Evolutionary conservation across 2,797 vertebrate species (phyloP).

Genomic region (Anabacerthia variegaticeps): DNA sequence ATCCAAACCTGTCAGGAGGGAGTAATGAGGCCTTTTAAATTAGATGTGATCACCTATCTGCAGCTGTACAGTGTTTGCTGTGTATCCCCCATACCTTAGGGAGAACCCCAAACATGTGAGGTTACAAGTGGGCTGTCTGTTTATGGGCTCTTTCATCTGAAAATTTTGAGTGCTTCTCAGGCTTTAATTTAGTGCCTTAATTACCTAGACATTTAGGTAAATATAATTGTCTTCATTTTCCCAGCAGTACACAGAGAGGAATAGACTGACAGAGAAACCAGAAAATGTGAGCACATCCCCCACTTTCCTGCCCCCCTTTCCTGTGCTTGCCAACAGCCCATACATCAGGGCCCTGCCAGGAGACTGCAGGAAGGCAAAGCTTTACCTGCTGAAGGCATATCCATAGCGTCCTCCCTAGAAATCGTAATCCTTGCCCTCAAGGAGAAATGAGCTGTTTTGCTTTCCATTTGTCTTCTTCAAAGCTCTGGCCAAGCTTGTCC

Average conservation of each 20-base stretch:
- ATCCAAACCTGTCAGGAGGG: slow-evolving; percentile 54
- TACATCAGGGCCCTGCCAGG: not conserved
- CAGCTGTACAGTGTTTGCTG: not conserved
- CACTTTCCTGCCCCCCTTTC: not conserved
- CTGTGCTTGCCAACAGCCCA: not conserved
- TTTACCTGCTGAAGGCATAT: not conserved
- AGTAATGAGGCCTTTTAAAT: slow-evolving; percentile 55
- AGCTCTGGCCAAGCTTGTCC: slow-evolving; percentile 29
- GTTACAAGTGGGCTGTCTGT: not conserved
- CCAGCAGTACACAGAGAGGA: not conserved
- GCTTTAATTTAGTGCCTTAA: slow-evolving; percentile 45
- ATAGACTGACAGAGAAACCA: slow-evolving; percentile 22
- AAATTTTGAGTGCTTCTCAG: not conserved
- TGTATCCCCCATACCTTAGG: not conserved
- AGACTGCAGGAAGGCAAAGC: not conserved
- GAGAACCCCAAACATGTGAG: not conserved
- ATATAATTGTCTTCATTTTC: slow-evolving; percentile 36
- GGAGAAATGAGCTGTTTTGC: slow-evolving; percentile 13
- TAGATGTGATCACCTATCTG: slow-evolving; percentile 57
- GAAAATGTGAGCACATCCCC: rapidly evolving
- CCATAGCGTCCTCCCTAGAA: not conserved
- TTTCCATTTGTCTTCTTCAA: slow-evolving; percentile 44
- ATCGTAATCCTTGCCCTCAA: not conserved
- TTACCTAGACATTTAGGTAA: slow-evolving; percentile 31
- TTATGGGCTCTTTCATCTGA: not conserved